Evolutionary conservation across 92 coral and sea anemone genomes (phyloP).

Genomic region (Zoanthus gigantus): DNA sequence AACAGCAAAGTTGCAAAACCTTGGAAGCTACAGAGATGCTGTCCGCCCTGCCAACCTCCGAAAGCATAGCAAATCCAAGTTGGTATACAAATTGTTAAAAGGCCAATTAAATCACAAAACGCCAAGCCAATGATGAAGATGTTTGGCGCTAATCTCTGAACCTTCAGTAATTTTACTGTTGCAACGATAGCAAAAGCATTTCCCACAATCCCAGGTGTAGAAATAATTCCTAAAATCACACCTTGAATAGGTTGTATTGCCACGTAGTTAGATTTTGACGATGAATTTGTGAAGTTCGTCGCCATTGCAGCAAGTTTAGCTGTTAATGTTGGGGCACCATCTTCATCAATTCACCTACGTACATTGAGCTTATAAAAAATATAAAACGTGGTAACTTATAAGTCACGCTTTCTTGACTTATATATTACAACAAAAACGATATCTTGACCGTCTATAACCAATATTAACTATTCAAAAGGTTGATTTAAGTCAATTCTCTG

Average conservation of each 20-base stretch:
- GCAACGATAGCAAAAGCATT: conserved; percentile 77
- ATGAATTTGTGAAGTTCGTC: background rate
- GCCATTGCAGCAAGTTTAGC: background rate
- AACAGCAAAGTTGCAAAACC: conserved; percentile 78
- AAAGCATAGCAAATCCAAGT: conserved; percentile 80
- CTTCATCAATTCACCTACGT: background rate
- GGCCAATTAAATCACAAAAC: conserved; percentile 71
- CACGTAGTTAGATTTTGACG: conserved; percentile 33
- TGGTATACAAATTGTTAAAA: conserved; percentile 69
- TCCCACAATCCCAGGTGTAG: conserved; percentile 71
- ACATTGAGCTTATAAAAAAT: background rate
- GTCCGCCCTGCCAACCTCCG: conserved; percentile 77
- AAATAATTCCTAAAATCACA: conserved; percentile 42
- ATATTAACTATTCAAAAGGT: background rate
- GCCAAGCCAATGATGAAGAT: conserved; percentile 79
- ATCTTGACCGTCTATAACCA: background rate
- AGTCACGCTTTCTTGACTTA: background rate
- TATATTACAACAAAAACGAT: background rate
- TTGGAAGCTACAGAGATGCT: conserved; percentile 78
- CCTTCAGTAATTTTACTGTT: conserved; percentile 63
- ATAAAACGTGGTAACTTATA: background rate
- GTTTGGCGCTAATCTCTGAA: conserved; percentile 80
- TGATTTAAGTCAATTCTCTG: background rate
- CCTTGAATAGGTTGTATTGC: conserved; percentile 48
- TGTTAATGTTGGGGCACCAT: too few species aligned